Evolutionary conservation across 2,888 invertebrate species (phyloP).

Genomic region (Volucella inflata): DNA sequence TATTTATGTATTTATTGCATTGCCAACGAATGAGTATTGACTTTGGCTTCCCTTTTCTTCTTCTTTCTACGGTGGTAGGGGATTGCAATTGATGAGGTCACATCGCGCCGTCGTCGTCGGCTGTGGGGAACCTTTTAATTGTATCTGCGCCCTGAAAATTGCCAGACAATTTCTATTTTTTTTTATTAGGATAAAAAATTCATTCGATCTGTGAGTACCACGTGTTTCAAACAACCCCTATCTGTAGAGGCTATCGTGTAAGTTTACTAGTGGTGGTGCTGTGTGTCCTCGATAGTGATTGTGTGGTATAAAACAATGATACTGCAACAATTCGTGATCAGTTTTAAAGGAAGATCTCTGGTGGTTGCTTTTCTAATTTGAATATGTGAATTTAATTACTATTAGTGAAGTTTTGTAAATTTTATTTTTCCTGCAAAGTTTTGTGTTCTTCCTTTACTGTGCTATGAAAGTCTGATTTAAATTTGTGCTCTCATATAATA

Average conservation of each 20-base stretch:
- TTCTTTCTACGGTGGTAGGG: not conserved
- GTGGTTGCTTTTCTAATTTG: slow-evolving; percentile 41
- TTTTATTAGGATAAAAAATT: not conserved
- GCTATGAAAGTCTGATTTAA: slow-evolving; percentile 51
- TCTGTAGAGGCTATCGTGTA: not conserved
- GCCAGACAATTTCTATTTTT: not conserved
- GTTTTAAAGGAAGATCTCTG: slow-evolving; percentile 59
- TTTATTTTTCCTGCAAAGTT: too few relatives aligned
- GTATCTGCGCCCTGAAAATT: slow-evolving; percentile 41
- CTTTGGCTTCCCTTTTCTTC: not conserved
- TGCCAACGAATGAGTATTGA: not conserved
- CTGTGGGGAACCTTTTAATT: not conserved
- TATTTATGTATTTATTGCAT: slow-evolving; percentile 42
- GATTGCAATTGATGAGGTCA: slow-evolving; percentile 38
- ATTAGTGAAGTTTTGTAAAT: slow-evolving; percentile 13
- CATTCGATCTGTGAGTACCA: slow-evolving; percentile 36
- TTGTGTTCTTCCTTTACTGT: slow-evolving; percentile 4
- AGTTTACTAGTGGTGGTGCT: slow-evolving; percentile 29
- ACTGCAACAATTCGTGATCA: slow-evolving; percentile 63
- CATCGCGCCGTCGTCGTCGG: too few relatives aligned
- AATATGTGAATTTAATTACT: slow-evolving; percentile 41
- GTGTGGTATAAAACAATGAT: slow-evolving; percentile 60
- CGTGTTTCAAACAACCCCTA: slow-evolving; percentile 55
- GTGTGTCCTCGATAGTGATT: slow-evolving; percentile 2
- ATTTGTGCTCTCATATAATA: slow-evolving; percentile 25